Evolutionary conservation across 1,140 invertebrate genomes (phyloP), one percentile per base, ranked within the genome.

Genomic region (Orius laevigatus): DNA sequence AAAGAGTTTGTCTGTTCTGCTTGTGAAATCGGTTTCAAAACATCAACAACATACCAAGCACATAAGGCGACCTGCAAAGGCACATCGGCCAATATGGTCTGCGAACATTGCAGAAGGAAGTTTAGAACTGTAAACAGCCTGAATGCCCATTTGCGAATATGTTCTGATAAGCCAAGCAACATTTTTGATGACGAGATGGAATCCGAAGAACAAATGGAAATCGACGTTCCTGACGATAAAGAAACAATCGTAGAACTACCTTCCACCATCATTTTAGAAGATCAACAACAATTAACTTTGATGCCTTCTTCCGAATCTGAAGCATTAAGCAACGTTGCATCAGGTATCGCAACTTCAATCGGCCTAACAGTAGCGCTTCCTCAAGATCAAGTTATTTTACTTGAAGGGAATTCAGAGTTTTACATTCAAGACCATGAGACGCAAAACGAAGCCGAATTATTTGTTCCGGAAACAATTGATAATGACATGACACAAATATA

Each of bases 21-120:
- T 33, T 76, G 74, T 56, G 63, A 68, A 51, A 57, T 66, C 4
- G 57, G 62, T 18, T 76, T 73, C 57, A 65, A 60, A 50, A 65
- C 39, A 2, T 12, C 12, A 3, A 18, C 18, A 15, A 42, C 33
- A 19, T 40, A 49, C 20, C 42, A 49, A 44, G 42, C 42, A 18
- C 51, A 53, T 25, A 34, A 18, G 6, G 36, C 43, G 5, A 53
- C 47, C 1, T 53, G 51, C 32, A 53, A 49, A 46, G 18, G 19
- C 12, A 43, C 18, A 39, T 47, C 49, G 35, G 20, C 60, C 62
- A 8, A 66, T 72, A 50, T 63, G 54, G 66, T 78, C 57, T 83
- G 80, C 59, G 70, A 74, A 50, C 79, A 78, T 57, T 83, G 80
- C 59, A 65, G 70, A 35, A 77, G 76, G 60, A 63, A 70, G 45